A percentile compares a stretch with the other conserved stretches of the same genome.
Conservation (phyloP, 2,888 invertebrate genomes). For the Anodontia alba region DNA sequence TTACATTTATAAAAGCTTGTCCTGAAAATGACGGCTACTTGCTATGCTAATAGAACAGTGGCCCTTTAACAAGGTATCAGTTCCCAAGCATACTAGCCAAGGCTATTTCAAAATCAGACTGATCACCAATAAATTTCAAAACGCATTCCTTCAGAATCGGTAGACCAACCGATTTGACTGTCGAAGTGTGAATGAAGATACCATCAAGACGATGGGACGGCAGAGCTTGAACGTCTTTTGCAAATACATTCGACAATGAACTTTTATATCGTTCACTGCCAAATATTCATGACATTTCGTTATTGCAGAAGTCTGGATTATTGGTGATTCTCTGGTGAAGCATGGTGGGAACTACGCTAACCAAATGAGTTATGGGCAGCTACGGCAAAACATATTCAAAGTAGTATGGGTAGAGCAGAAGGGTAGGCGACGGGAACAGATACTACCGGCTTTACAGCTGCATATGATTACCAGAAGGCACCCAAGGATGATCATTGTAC, state of each 20-base stretch:
- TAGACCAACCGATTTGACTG: background rate
- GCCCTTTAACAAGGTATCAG: background rate
- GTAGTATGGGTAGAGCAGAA: background rate
- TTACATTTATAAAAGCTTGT: background rate
- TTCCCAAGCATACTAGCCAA: background rate
- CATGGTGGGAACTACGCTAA: too few relatives aligned
- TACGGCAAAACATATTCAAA: background rate
- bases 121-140: background rate
- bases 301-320: conserved; percentile 19
- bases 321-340: conserved; percentile 20
- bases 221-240: background rate
- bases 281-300: background rate
- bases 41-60: background rate
- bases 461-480: too few relatives aligned
- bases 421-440: background rate
- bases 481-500: too few relatives aligned
- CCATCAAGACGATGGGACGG: background rate
- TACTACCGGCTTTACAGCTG: too few relatives aligned
- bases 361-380: background rate
- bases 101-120: background rate
- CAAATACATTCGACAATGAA: background rate
- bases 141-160: background rate
- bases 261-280: background rate
- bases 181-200: background rate
- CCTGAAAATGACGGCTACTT: background rate